A percentile compares a stretch with the other conserved stretches of the same genome.
Evolutionary conservation across 2,888 invertebrate genomes (phyloP).

Genomic region (Tipula lateralis): DNA sequence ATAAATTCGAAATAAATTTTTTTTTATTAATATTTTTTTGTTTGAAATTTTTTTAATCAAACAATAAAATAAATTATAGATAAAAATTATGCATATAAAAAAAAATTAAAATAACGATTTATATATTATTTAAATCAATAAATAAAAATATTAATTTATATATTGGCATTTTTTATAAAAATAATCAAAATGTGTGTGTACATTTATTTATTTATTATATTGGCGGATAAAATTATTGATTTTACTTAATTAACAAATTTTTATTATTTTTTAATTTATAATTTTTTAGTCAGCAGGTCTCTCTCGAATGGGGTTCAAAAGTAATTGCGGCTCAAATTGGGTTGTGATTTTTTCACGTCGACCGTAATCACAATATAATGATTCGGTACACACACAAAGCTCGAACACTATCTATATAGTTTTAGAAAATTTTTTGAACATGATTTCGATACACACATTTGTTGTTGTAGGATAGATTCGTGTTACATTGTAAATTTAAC

Average conservation of each 20-base stretch:
- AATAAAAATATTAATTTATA: slow-evolving; percentile 11
- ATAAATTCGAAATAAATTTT: not conserved
- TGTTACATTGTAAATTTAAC: slow-evolving; percentile 1
- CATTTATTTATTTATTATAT: not conserved
- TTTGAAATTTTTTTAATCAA: not conserved
- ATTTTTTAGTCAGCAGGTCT: not conserved
- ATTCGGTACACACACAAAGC: not conserved
- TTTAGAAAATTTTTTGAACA: not conserved
- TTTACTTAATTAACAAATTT: not conserved
- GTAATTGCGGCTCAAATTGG: not conserved
- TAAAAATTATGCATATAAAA: no score
- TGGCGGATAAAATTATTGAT: not conserved
- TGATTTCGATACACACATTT: not conserved
- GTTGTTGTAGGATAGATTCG: no score
- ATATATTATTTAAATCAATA: slow-evolving; percentile 19
- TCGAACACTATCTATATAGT: not conserved
- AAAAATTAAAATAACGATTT: not conserved
- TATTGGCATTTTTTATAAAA: not conserved
- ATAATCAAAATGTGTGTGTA: not conserved
- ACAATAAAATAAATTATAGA: slow-evolving; percentile 14
- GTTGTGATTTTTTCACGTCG: not conserved
- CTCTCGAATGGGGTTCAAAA: not conserved
- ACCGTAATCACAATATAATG: slow-evolving; percentile 9
- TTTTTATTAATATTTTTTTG: not conserved
- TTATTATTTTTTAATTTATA: not conserved